These are phyloP conservation scores for Blera fallax DNA, from an alignment of 2,888 invertebrate species.

Conservation along the genomic window DNA sequence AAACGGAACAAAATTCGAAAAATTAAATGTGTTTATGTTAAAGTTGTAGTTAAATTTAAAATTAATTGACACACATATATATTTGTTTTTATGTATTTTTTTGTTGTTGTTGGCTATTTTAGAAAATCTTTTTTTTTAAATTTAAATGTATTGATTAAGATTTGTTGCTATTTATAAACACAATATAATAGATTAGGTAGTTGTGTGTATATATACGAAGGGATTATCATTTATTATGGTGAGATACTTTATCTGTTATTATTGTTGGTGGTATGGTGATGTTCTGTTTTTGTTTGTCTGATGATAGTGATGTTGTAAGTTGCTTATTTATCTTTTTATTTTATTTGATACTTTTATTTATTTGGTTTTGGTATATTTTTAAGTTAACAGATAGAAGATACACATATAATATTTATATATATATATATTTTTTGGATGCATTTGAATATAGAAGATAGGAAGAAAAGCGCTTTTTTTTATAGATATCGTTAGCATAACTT, in stretches of 20 bases:
- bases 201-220: slow-evolving; percentile 16
- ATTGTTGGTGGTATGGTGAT: slow-evolving; percentile 45
- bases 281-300: slow-evolving; percentile 54
- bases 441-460: slow-evolving; percentile 72
- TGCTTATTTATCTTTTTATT: slow-evolving; percentile 29
- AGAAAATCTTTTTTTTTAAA: slow-evolving; percentile 10
- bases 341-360: slow-evolving; percentile 40
- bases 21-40: slow-evolving; percentile 27
- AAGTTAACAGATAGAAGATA: slow-evolving; percentile 73
- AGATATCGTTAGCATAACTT: slow-evolving; percentile 69
- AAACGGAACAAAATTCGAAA: neutral
- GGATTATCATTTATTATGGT: slow-evolving; percentile 3
- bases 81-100: slow-evolving; percentile 6
- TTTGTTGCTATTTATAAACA: slow-evolving; percentile 26
- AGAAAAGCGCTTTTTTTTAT: slow-evolving; percentile 66
- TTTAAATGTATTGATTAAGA: neutral
- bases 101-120: slow-evolving; percentile 21
- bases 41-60: slow-evolving; percentile 21
- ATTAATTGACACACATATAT: slow-evolving; percentile 62
- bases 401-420: slow-evolving; percentile 72
- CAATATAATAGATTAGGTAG: slow-evolving; percentile 33
- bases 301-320: slow-evolving; percentile 36
- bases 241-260: slow-evolving; percentile 40
- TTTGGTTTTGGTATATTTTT: slow-evolving; percentile 24
- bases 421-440: slow-evolving; percentile 73